Percentiles rank a stretch among this genome's conserved stretches.
phyloP scores from a whole-genome alignment of 2,888 invertebrate species.

The Ennomos erosarius region DNA sequence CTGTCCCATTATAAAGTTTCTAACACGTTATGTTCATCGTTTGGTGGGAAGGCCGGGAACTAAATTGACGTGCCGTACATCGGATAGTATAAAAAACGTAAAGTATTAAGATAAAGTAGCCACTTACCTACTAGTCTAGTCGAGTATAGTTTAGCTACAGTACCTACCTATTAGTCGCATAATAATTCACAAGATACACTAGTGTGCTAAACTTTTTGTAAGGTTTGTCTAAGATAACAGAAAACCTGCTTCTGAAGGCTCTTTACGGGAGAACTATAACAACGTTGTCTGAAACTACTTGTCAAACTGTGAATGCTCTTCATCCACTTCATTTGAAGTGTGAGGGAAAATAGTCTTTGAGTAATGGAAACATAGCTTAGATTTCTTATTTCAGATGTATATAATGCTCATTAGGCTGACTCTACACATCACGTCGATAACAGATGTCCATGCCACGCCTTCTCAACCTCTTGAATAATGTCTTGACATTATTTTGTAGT shows the following conservation, averaged over 20 bases:
- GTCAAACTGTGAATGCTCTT: conserved; percentile 46
- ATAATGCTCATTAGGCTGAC: conserved; percentile 62
- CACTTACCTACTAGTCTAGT: not conserved
- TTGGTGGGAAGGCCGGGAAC: conserved; percentile 36
- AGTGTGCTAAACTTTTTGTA: too few relatives aligned
- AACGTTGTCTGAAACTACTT: conserved; percentile 45
- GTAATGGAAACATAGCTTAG: conserved; percentile 52
- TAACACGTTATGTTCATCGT: conserved; percentile 57
- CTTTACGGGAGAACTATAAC: conserved; percentile 10
- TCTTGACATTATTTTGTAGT: conserved; percentile 32
- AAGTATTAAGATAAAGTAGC: not conserved
- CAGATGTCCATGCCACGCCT: conserved; percentile 61
- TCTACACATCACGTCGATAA: conserved; percentile 46
- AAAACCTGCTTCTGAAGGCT: not conserved
- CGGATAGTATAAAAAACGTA: conserved; percentile 5
- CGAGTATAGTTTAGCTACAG: too few relatives aligned
- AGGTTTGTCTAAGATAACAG: too few relatives aligned
- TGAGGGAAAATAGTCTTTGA: conserved; percentile 41
- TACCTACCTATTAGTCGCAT: too few relatives aligned
- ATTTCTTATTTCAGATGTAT: conserved; percentile 40
- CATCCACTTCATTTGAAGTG: conserved; percentile 21
- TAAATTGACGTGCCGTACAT: conserved; percentile 41
- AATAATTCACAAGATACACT: too few relatives aligned
- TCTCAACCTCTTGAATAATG: conserved; percentile 38
- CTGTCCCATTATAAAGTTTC: conserved; percentile 67